These are phyloP conservation scores for Drosophila dunni DNA, from an alignment of 1,140 invertebrate genomes.

Conservation along the genomic window DNA sequence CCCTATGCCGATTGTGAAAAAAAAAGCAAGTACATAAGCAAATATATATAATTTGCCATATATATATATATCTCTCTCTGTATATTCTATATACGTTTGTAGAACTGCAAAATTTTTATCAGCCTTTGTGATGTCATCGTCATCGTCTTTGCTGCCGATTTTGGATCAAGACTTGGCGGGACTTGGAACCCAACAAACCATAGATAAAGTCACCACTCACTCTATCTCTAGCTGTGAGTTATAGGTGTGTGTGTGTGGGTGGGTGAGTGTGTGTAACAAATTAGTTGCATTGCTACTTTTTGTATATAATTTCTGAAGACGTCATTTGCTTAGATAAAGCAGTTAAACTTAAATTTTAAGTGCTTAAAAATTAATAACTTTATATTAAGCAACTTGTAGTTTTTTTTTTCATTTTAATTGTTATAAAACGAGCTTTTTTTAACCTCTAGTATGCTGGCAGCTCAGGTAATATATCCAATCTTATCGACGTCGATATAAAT, in stretches of 20 bases:
- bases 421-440: too few relatives aligned
- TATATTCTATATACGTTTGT: not conserved
- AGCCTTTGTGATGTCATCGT: conserved; percentile 35
- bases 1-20: conserved; percentile 2
- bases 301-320: too few relatives aligned
- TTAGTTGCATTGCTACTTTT: too few relatives aligned
- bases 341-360: too few relatives aligned
- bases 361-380: too few relatives aligned
- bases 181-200: conserved; percentile 25
- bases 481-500: conserved; percentile 1
- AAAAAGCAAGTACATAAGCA: conserved; percentile 6
- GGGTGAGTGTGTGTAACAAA: not conserved
- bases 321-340: too few relatives aligned
- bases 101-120: conserved; percentile 25
- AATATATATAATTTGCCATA: conserved; percentile 10
- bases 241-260: not conserved
- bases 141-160: conserved; percentile 18
- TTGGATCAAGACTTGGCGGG: conserved; percentile 30
- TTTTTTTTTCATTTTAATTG: too few relatives aligned
- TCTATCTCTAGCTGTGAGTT: not conserved
- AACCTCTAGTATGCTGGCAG: too few relatives aligned
- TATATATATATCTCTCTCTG: conserved; percentile 8
- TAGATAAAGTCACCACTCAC: conserved; percentile 19
- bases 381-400: too few relatives aligned
- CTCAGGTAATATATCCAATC: not conserved